Evolutionary conservation across 2,797 vertebrate genomes (phyloP).

Genomic region (Lacerta agilis): DNA sequence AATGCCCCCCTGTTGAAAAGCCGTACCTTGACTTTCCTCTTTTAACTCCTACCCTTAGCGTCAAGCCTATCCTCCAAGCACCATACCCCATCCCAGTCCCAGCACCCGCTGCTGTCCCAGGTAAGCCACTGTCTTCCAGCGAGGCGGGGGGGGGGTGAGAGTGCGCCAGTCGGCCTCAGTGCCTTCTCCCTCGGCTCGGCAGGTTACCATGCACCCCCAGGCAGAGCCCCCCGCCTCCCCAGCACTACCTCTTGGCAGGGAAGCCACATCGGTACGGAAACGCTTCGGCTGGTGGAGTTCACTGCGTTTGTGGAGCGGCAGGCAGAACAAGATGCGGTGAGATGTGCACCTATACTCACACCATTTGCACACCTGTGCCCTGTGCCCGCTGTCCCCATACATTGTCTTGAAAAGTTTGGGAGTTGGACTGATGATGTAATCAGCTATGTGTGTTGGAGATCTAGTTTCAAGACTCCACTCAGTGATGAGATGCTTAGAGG

Average conservation of each 20-base stretch:
- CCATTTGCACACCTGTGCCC: no score
- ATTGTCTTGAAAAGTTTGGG: neutral
- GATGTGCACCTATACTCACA: slow-evolving; percentile 42
- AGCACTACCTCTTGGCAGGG: slow-evolving; percentile 89
- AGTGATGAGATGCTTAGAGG: neutral
- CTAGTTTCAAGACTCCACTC: neutral
- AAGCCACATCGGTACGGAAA: slow-evolving; percentile 91
- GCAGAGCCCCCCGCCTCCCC: slow-evolving; percentile 85
- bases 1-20: neutral
- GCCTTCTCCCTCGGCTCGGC: neutral
- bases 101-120: slow-evolving; percentile 13
- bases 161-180: neutral
- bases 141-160: neutral
- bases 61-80: slow-evolving; percentile 96
- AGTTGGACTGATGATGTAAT: neutral
- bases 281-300: slow-evolving; percentile 94
- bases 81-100: slow-evolving; percentile 86
- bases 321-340: slow-evolving; percentile 90
- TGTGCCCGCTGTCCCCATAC: neutral
- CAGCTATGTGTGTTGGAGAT: neutral
- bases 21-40: slow-evolving; percentile 7
- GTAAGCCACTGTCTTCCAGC: neutral
- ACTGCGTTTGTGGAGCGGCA: slow-evolving; percentile 94
- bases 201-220: slow-evolving; percentile 11
- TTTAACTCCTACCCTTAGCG: slow-evolving; percentile 74